Evolutionary conservation across 92 coral and sea anemone genomes (phyloP).

Genomic region (Porites lobata): DNA sequence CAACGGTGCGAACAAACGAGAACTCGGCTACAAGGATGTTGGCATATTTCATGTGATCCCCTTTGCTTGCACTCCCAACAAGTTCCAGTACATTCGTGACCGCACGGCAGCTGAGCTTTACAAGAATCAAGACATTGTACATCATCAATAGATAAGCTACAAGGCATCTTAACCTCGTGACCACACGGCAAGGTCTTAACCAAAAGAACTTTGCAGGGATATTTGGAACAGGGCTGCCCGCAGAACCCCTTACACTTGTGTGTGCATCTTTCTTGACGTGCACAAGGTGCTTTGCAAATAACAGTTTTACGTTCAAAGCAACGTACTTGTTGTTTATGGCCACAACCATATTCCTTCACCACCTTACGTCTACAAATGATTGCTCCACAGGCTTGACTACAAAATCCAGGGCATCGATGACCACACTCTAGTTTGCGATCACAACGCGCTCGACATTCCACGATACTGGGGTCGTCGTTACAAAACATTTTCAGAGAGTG

Average conservation of each 20-base stretch:
- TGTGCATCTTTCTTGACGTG: slow-evolving; percentile 52
- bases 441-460: background rate
- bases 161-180: slow-evolving; percentile 59
- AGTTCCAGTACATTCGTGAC: slow-evolving; percentile 71
- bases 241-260: slow-evolving; percentile 71
- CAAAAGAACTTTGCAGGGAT: slow-evolving; percentile 52
- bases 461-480: background rate
- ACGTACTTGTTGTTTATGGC: slow-evolving; percentile 57
- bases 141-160: slow-evolving; percentile 26
- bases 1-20: slow-evolving; percentile 84
- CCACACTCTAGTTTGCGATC: slow-evolving; percentile 61
- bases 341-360: slow-evolving; percentile 52
- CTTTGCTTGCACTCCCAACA: slow-evolving; percentile 63
- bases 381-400: slow-evolving; percentile 60
- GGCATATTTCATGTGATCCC: slow-evolving; percentile 66
- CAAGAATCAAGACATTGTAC: slow-evolving; percentile 67
- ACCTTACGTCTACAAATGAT: slow-evolving; percentile 48
- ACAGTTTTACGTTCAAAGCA: slow-evolving; percentile 47
- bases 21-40: slow-evolving; percentile 63
- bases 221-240: slow-evolving; percentile 60
- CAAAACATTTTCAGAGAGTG: slow-evolving; percentile 40
- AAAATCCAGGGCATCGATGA: slow-evolving; percentile 73
- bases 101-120: slow-evolving; percentile 63
- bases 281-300: slow-evolving; percentile 55
- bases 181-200: slow-evolving; percentile 70